Conservation (phyloP, 2,888 invertebrate species). For the Antitype chi region DNA sequence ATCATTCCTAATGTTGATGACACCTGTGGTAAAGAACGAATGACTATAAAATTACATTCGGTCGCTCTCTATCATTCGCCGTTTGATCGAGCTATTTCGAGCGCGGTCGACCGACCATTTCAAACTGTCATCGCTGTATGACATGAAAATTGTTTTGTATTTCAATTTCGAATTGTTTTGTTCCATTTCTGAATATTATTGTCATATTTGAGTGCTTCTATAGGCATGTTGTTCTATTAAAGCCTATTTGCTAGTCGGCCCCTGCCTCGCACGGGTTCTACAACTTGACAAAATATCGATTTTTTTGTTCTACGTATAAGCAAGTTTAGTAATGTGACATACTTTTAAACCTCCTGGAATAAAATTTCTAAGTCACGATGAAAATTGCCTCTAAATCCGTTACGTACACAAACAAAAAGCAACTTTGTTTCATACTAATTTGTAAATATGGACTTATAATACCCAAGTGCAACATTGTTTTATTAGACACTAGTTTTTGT, state of each 20-base stretch:
- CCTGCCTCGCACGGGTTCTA: too few relatives aligned
- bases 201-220: not conserved
- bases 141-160: slow-evolving; percentile 43
- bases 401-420: not conserved
- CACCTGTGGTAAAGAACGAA: slow-evolving; percentile 28
- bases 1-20: slow-evolving; percentile 26
- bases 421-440: not conserved
- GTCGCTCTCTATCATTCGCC: slow-evolving; percentile 13
- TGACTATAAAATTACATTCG: slow-evolving; percentile 45
- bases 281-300: not conserved
- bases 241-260: too few relatives aligned
- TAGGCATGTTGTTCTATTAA: not conserved
- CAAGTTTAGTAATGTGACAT: not conserved
- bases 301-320: not conserved
- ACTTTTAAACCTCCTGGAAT: not conserved
- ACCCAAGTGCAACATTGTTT: too few relatives aligned
- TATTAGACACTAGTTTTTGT: too few relatives aligned
- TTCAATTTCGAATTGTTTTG: slow-evolving; percentile 24
- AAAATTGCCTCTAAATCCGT: not conserved
- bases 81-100: slow-evolving; percentile 21
- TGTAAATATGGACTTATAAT: not conserved
- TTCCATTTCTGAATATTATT: not conserved
- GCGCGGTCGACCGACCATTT: slow-evolving; percentile 44
- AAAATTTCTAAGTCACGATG: not conserved
- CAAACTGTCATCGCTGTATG: slow-evolving; percentile 39